phyloP scores from a whole-genome alignment of 1,140 invertebrate species.

The Trigoniulus corallinus region DNA sequence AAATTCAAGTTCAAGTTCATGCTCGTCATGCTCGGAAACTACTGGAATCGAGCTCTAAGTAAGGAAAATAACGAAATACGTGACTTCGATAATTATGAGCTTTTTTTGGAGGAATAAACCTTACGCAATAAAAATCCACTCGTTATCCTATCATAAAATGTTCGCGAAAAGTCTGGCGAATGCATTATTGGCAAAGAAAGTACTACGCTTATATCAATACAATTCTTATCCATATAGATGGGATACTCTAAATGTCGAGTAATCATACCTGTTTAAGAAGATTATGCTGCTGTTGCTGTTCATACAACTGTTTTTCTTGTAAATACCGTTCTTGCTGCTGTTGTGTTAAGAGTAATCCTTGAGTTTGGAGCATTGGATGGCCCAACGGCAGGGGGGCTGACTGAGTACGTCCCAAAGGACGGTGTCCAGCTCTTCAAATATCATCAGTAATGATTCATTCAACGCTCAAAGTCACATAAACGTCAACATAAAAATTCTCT shows the following conservation, averaged over 20 bases:
- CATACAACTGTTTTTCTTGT: constrained; percentile 38
- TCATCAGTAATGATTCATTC: background rate
- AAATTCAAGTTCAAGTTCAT: background rate
- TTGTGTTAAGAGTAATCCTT: constrained; percentile 12
- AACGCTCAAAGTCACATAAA: background rate
- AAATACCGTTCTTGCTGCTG: constrained; percentile 45
- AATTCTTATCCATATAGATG: no score
- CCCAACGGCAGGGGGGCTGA: constrained; percentile 86
- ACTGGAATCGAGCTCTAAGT: background rate
- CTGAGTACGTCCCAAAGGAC: constrained; percentile 77
- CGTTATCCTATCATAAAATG: no score
- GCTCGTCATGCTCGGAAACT: background rate
- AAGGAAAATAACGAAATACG: background rate
- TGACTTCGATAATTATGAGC: background rate
- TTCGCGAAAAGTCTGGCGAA: no score
- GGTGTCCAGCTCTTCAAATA: constrained; percentile 43
- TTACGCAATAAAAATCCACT: no score
- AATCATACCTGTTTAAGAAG: constrained; percentile 40
- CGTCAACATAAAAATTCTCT: no score
- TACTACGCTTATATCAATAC: no score
- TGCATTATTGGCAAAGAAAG: no score
- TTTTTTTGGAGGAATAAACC: no score
- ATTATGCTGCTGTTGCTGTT: constrained; percentile 42
- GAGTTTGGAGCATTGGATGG: constrained; percentile 63
- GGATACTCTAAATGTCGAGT: background rate